Percentiles rank a stretch among this genome's conserved stretches.
Conservation (phyloP, 2,888 invertebrate species). For the Idaea straminata region DNA sequence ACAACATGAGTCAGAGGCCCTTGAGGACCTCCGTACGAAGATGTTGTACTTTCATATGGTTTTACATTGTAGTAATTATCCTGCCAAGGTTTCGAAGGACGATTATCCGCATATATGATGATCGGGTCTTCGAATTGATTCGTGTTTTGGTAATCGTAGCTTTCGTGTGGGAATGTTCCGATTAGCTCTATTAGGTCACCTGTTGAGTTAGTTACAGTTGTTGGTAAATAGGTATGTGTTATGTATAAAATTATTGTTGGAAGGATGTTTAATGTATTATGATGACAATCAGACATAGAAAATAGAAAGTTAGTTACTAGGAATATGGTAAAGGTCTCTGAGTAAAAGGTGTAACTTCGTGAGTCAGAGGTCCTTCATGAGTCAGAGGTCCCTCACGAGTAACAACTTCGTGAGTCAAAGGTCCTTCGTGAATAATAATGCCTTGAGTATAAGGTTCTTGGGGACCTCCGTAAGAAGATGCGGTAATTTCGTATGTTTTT, state of each 20-base stretch:
- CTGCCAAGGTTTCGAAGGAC: slow-evolving; percentile 56
- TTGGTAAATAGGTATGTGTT: background rate
- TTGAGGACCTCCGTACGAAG: slow-evolving; percentile 5
- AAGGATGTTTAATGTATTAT: background rate
- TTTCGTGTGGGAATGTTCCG: slow-evolving; percentile 74
- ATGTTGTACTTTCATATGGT: slow-evolving; percentile 15
- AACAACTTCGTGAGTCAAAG: slow-evolving; percentile 19
- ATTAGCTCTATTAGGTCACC: slow-evolving; percentile 77
- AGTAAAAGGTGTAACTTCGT: background rate
- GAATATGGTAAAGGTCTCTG: background rate
- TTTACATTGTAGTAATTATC: slow-evolving; percentile 68
- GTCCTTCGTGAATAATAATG: background rate
- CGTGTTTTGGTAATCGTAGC: slow-evolving; percentile 68
- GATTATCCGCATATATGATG: slow-evolving; percentile 72
- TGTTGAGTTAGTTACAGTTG: slow-evolving; percentile 48
- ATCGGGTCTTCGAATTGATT: slow-evolving; percentile 74
- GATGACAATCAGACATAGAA: background rate
- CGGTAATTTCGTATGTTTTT: slow-evolving; percentile 27
- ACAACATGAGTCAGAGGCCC: background rate
- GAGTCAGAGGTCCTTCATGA: background rate
- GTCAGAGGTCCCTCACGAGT: slow-evolving; percentile 3
- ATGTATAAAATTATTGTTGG: background rate
- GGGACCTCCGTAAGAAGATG: slow-evolving; percentile 5
- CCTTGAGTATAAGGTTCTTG: background rate
- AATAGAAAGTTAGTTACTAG: background rate